Evolutionary conservation across 2,797 vertebrate species (phyloP), one percentile per base, ranked within the genome.

Genomic region (Halcyon leucocephala): DNA sequence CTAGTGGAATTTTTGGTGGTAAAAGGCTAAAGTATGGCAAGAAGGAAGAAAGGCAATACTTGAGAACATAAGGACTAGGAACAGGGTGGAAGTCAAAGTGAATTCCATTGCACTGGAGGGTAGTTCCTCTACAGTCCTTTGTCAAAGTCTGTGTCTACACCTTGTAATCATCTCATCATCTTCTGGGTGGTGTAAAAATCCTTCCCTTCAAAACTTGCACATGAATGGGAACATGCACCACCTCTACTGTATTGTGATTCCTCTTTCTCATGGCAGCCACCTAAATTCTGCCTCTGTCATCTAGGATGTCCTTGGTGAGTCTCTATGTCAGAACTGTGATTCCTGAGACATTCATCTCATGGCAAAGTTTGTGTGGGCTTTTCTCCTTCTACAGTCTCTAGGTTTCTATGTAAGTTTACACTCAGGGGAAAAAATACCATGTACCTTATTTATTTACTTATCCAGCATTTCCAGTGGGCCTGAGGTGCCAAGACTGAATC

Each of bases 261-360:
- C 28, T 85, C 70, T 89, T 84, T 64, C 35, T 77, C 25, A 14
- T n/a, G n/a, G 9, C 60, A 39, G 29, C 18, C 41, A 28, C 33
- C 26, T 62, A 41, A 74, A 60, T 60, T 81, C 26, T 91, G 22
- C 18, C 17, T 37, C 44, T 73, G 21, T 9, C 39, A 52, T 46
- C 29, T 35, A 58, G 18, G 11, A 62, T 17, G 37, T 31, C 14
- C 13, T 48, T 58, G 3, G 1, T 49, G 58, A 76, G 12, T 54
- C 26, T 67, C 57, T 21, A 14, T 16, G 25, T 76, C 84, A 87
- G 42, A 91, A 42, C 37, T 35, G 10, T 41, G 66, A 21, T 42
- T 77, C 35, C 39, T 66, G 35, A 69, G 58, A 85, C 1, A 0
- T 69, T n/a, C 5, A 0, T 9, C 20, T 82, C 0, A 0, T 4